These are phyloP conservation scores for Mylabris sibirica DNA, from an alignment of 2,888 invertebrate genomes.

Conservation along the genomic window DNA sequence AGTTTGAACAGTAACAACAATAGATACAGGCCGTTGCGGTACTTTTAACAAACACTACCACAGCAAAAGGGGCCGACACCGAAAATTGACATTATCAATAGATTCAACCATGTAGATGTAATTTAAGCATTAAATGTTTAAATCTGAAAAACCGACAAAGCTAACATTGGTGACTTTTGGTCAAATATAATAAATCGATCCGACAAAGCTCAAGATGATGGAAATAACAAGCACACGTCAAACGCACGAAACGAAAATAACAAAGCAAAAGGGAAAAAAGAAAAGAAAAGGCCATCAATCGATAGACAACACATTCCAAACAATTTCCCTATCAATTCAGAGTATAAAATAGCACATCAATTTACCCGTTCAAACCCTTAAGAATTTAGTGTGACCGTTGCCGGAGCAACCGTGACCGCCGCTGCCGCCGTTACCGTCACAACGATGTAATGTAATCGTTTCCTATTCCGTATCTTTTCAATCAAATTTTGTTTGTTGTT, in stretches of 20 bases:
- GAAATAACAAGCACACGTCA: background rate
- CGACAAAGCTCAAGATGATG: background rate
- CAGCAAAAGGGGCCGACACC: slow-evolving; percentile 50
- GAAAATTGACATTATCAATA: slow-evolving; percentile 50
- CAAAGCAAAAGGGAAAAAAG: too few species aligned
- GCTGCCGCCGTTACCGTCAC: too few species aligned
- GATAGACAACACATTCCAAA: background rate
- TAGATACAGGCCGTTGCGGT: slow-evolving; percentile 58
- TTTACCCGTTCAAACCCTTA: background rate
- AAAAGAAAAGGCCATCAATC: background rate
- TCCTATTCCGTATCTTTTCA: background rate
- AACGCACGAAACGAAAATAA: background rate
- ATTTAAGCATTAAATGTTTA: slow-evolving; percentile 52
- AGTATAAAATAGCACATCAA: background rate
- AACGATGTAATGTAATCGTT: too few species aligned
- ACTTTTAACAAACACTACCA: slow-evolving; percentile 54
- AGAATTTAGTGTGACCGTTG: background rate
- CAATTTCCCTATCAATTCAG: slow-evolving; percentile 2
- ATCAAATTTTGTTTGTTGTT: slow-evolving; percentile 1
- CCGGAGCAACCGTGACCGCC: background rate
- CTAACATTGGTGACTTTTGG: background rate
- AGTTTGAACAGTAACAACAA: slow-evolving; percentile 56
- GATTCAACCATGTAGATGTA: slow-evolving; percentile 56
- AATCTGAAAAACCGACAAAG: background rate
- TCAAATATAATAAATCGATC: slow-evolving; percentile 2